Evolutionary conservation across 64 coral and sea anemone species (phyloP).

Genomic region (Trachythela sp.): DNA sequence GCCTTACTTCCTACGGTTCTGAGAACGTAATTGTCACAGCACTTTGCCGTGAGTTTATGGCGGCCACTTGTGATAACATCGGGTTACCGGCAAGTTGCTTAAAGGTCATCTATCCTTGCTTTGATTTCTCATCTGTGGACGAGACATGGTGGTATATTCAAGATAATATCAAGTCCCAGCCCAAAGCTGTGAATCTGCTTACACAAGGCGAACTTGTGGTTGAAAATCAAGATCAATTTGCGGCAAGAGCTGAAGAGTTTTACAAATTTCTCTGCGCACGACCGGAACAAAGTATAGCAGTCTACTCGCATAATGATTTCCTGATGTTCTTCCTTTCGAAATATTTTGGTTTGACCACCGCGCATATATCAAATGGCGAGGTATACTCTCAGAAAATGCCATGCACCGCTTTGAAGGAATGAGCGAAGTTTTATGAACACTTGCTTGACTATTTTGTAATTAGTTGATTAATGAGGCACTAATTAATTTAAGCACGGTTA

Average conservation of each 20-base stretch:
- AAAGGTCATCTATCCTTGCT: constrained; percentile 29
- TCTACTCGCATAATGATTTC: constrained; percentile 1
- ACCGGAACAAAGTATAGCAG: not conserved
- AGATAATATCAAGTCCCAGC: constrained; percentile 12
- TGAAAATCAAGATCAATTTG: not conserved
- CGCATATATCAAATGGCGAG: constrained; percentile 4
- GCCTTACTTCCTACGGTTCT: constrained; percentile 24
- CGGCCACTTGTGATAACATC: constrained; percentile 41
- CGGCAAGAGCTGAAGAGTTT: not conserved
- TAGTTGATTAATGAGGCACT: no score
- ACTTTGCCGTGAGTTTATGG: constrained; percentile 50
- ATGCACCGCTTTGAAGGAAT: not conserved
- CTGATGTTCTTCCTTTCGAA: not conserved
- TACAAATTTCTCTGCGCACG: not conserved
- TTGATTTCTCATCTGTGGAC: constrained; percentile 38
- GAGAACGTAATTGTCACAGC: constrained; percentile 31
- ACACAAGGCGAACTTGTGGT: constrained; percentile 9
- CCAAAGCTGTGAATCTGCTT: not conserved
- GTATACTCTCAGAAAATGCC: not conserved
- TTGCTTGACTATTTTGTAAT: no score
- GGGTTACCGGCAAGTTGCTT: constrained; percentile 36
- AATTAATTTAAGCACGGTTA: no score
- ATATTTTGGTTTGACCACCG: not conserved
- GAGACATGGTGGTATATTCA: constrained; percentile 54
- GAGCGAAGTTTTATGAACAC: not conserved